phyloP scores from a whole-genome alignment of 2,113 vertebrate species.

The Poeciliopsis occidentalis region DNA sequence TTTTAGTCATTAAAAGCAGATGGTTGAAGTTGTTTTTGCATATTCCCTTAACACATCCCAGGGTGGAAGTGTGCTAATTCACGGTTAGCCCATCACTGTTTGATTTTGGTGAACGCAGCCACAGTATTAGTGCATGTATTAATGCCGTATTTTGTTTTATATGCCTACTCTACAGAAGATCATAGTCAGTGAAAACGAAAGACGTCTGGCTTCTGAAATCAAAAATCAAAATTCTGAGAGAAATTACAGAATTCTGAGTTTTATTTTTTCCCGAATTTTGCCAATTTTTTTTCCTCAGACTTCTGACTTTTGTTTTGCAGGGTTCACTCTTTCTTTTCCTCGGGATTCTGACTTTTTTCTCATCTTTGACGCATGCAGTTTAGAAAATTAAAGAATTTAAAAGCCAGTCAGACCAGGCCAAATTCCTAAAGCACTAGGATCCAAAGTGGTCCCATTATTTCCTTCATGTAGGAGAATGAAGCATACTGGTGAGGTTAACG shows the following conservation, averaged over 20 bases:
- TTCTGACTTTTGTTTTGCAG: too few species aligned
- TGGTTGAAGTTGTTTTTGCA: not conserved
- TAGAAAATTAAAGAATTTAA: not conserved
- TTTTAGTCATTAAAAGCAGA: not conserved
- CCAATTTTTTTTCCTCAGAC: too few species aligned
- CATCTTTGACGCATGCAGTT: not conserved
- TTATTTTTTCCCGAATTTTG: too few species aligned
- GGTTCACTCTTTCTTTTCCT: too few species aligned
- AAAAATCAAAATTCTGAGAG: too few species aligned
- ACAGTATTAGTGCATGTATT: too few species aligned
- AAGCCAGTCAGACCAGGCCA: conserved; percentile 24
- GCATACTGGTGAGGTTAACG: conserved; percentile 52
- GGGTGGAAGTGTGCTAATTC: not conserved
- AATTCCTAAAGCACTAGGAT: conserved; percentile 2
- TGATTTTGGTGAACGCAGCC: not conserved
- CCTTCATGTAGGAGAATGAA: conserved; percentile 39
- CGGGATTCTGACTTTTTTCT: too few species aligned
- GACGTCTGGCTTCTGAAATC: too few species aligned
- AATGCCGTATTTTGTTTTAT: too few species aligned
- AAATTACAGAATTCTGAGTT: too few species aligned
- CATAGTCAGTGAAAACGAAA: too few species aligned
- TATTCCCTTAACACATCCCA: not conserved
- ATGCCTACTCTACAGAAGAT: too few species aligned
- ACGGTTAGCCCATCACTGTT: not conserved
- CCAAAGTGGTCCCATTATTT: conserved; percentile 22